Conservation (phyloP, 2,797 vertebrate genomes). For the Cyclura pinguis region DNA sequence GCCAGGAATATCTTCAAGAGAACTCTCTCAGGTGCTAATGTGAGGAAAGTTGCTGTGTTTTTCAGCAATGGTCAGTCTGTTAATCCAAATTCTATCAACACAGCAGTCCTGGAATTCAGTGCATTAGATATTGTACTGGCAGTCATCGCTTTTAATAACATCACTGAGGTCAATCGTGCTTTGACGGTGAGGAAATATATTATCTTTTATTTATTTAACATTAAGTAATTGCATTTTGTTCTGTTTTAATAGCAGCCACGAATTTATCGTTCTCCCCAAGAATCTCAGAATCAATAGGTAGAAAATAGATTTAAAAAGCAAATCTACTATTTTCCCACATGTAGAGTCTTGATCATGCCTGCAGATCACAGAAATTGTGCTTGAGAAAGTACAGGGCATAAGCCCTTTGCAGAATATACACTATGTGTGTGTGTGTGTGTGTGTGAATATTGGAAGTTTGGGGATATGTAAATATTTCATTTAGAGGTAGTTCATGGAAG, state of each 20-base stretch:
- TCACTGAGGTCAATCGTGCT: constrained; percentile 62
- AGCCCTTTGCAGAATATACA: not conserved
- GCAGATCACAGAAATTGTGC: not conserved
- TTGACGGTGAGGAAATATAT: constrained; percentile 79
- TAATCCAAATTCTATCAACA: constrained; percentile 69
- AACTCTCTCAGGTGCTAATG: constrained; percentile 69
- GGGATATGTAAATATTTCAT: too few species aligned
- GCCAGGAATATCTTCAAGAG: constrained; percentile 85
- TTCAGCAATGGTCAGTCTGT: constrained; percentile 74
- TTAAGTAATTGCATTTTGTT: not conserved
- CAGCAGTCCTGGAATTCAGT: constrained; percentile 82
- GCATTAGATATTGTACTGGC: constrained; percentile 80
- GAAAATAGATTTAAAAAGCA: not conserved
- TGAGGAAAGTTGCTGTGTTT: constrained; percentile 84
- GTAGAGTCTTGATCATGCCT: not conserved
- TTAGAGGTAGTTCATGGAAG: too few species aligned
- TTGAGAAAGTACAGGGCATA: not conserved
- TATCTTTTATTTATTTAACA: not conserved
- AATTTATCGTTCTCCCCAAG: not conserved
- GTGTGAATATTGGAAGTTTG: too few species aligned
- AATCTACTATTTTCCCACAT: not conserved
- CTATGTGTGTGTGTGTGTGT: too few species aligned
- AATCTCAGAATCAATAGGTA: not conserved
- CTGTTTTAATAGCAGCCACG: not conserved
- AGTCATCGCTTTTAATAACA: constrained; percentile 78